Base-by-base conservation (phyloP, 2,797 vertebrate genomes). In the Argyrosomus regius region DNA sequence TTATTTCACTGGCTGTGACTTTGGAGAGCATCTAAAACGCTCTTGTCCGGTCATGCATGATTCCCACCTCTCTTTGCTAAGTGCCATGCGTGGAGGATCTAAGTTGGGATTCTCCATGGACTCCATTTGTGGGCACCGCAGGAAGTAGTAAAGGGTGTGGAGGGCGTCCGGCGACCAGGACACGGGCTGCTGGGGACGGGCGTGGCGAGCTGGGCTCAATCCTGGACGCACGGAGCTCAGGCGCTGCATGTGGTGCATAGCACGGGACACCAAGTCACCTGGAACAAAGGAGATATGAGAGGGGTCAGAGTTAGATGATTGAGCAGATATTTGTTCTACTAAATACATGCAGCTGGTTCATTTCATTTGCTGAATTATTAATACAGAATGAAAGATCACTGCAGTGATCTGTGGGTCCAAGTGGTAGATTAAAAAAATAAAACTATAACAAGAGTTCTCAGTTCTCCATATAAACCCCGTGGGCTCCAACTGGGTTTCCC, bases 71-170 rank as follows among this genome's bases (percentile, higher is more conserved):
- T 99, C 98, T 5, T 97, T 99, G 96, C 96, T 97, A 64, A 99
- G 96, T n/a, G 97, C 95, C 97, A 99, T 99, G 91, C 97, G 95
- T 0, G 98, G 98, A 10, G 98, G 98, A 88, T 99, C 98, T 41
- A 99, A 94, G 95, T 99, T 99, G 83, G 98, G 98, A 91, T 99
- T 99, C 93, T 99, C 98, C 98, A 99, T 98, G 84, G 97, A 99
- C 91, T 99, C 98, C 98, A 99, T 99, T 84, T 99, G 98, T 26
- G 98, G 98, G 78, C 98, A 99, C 77, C 98, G 97, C 52, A 99
- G 96, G 95, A 99, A 99, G 93, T 99, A 99, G 96, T 99, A 99
- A 77, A 99, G 97, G 7, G 98, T 99, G 95, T 99, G 98, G 48
- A 99, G 97, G 86, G 98, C 97, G 0, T 99, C 97, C 0, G 98